Percentiles rank a stretch among this genome's conserved stretches.
Evolutionary conservation across 1,140 invertebrate species (phyloP).

Genomic region (Drosophila saltans): DNA sequence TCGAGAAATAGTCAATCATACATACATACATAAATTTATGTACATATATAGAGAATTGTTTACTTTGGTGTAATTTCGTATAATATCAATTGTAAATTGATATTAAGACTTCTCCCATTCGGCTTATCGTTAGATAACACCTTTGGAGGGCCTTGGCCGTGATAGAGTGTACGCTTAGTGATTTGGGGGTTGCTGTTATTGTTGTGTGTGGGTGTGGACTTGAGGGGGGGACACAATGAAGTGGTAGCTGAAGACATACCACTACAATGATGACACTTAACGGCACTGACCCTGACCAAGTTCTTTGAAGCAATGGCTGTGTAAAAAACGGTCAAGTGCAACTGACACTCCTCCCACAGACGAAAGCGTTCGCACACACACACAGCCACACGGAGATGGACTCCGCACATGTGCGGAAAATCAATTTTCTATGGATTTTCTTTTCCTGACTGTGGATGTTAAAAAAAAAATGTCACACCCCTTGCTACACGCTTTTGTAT

Average conservation of each 20-base stretch:
- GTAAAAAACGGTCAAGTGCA: slow-evolving; percentile 55
- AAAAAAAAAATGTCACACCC: neutral
- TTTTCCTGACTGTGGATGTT: slow-evolving; percentile 17
- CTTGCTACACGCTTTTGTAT: neutral
- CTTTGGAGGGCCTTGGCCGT: neutral
- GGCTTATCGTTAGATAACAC: slow-evolving; percentile 10
- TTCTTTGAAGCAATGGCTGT: slow-evolving; percentile 16
- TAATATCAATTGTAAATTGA: neutral
- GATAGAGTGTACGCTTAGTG: neutral
- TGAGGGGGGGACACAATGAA: neutral
- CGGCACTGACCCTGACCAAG: slow-evolving; percentile 29
- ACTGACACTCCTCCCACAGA: slow-evolving; percentile 36
- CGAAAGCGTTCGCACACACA: slow-evolving; percentile 13
- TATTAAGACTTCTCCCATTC: neutral
- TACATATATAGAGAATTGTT: neutral
- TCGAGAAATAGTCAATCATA: too few relatives aligned
- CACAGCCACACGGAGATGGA: neutral
- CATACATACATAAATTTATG: too few relatives aligned
- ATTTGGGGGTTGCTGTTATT: neutral
- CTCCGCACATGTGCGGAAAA: slow-evolving; percentile 48
- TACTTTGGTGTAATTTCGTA: neutral
- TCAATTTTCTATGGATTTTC: slow-evolving; percentile 52
- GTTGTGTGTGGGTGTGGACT: neutral
- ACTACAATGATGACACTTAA: slow-evolving; percentile 21
- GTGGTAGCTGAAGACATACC: slow-evolving; percentile 1